phyloP scores from a whole-genome alignment of 1,140 invertebrate species.

The Dysdera silvatica region DNA sequence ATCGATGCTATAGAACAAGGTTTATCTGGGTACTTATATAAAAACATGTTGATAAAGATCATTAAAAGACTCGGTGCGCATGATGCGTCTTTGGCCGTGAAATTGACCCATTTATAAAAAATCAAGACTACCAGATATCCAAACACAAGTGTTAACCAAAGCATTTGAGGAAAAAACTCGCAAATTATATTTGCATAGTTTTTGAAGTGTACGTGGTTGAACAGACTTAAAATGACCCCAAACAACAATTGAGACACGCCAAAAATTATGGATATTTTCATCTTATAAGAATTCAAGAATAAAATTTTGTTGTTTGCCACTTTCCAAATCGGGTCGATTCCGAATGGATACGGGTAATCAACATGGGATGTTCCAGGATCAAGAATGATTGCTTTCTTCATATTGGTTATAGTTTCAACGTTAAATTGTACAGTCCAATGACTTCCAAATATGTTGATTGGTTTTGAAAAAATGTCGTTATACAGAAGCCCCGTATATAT shows the following conservation, averaged over 20 bases:
- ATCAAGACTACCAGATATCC: slow-evolving; percentile 82
- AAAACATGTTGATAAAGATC: slow-evolving; percentile 56
- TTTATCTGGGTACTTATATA: slow-evolving; percentile 44
- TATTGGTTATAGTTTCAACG: no score
- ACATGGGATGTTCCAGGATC: slow-evolving; percentile 60
- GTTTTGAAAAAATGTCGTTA: slow-evolving; percentile 95
- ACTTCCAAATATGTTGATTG: slow-evolving; percentile 86
- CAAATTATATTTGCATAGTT: slow-evolving; percentile 59
- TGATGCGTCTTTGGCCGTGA: slow-evolving; percentile 56
- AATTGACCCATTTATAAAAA: slow-evolving; percentile 81
- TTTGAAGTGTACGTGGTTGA: slow-evolving; percentile 67
- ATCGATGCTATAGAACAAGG: slow-evolving; percentile 50
- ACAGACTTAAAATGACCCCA: slow-evolving; percentile 75
- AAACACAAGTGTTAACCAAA: slow-evolving; percentile 82
- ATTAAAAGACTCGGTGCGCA: slow-evolving; percentile 55
- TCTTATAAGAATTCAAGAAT: slow-evolving; percentile 76
- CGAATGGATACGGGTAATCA: slow-evolving; percentile 92
- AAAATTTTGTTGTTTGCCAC: slow-evolving; percentile 6
- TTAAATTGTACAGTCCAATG: slow-evolving; percentile 74
- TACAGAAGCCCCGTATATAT: slow-evolving; percentile 97
- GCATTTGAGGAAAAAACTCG: slow-evolving; percentile 83
- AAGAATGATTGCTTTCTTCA: no score
- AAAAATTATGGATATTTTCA: slow-evolving; percentile 96
- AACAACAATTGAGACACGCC: slow-evolving; percentile 94
- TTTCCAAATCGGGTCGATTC: slow-evolving; percentile 89